These are phyloP conservation scores for Lasiurus cinereus DNA, from an alignment of 2,113 vertebrate genomes.

Conservation along the genomic window DNA sequence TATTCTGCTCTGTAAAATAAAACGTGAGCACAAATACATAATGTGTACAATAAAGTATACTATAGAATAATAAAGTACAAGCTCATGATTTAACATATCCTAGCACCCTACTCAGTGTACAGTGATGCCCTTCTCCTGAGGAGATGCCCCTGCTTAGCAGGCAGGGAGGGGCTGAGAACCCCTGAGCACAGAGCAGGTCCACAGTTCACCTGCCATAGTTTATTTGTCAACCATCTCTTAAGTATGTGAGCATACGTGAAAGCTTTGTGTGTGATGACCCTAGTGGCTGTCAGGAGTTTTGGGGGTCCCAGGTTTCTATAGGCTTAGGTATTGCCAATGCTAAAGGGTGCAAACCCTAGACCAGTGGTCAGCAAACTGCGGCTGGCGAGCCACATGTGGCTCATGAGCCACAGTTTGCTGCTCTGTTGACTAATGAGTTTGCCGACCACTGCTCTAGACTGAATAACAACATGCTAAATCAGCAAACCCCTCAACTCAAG, in stretches of 20 bases:
- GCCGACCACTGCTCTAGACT: no score
- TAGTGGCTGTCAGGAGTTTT: neutral
- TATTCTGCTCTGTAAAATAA: neutral
- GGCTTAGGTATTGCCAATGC: neutral
- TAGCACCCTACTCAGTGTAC: neutral
- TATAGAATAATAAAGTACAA: neutral
- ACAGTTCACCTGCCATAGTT: neutral
- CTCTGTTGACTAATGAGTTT: no score
- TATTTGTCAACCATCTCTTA: neutral
- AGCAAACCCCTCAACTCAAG: neutral
- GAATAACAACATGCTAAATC: neutral
- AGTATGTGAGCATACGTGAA: neutral
- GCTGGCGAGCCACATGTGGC: no score
- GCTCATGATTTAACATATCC: neutral
- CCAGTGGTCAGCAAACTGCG: no score
- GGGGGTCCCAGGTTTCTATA: neutral
- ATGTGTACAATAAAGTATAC: neutral
- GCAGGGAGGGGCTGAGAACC: neutral
- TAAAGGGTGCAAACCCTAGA: neutral
- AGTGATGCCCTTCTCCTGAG: neutral
- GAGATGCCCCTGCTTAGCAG: neutral
- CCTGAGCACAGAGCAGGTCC: neutral
- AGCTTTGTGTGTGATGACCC: neutral
- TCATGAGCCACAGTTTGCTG: no score
- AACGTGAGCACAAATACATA: neutral